A percentile compares a stretch with the other conserved stretches of the same genome.
phyloP scores from a whole-genome alignment of 2,113 vertebrate genomes.

The Solea solea region DNA sequence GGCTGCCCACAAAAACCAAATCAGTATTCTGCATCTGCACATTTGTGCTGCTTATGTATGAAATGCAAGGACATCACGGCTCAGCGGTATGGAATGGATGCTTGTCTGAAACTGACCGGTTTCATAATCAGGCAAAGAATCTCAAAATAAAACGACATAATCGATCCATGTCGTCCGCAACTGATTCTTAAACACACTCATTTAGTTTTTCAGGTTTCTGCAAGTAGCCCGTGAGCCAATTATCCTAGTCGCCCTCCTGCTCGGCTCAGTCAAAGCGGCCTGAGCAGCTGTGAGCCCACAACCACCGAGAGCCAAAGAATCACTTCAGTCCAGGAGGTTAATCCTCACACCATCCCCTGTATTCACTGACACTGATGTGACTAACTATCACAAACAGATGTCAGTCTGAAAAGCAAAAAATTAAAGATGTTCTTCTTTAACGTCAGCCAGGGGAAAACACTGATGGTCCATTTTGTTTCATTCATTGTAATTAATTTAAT shows the following conservation, averaged over 20 bases:
- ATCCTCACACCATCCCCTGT: conserved; percentile 39
- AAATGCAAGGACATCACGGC: conserved; percentile 24
- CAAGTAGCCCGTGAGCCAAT: conserved; percentile 26
- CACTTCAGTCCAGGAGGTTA: conserved; percentile 33
- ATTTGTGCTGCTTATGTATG: conserved; percentile 33
- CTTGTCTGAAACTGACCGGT: neutral
- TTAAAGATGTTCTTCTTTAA: too few relatives aligned
- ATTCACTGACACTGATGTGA: conserved; percentile 10
- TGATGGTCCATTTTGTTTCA: too few relatives aligned
- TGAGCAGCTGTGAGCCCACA: conserved; percentile 33
- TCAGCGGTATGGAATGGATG: neutral
- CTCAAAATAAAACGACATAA: neutral
- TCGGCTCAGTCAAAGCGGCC: conserved; percentile 3
- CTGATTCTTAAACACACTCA: neutral
- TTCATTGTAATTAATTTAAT: too few relatives aligned
- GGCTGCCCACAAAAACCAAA: conserved; percentile 45
- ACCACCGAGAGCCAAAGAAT: conserved; percentile 43
- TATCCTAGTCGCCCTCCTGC: conserved; percentile 12
- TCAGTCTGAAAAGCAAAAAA: conserved; percentile 3
- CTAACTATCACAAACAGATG: conserved; percentile 27
- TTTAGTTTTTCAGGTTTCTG: neutral
- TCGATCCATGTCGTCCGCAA: neutral
- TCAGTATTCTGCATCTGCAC: conserved; percentile 64
- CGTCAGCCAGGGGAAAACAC: too few relatives aligned
- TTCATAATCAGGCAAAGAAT: neutral